Conservation (phyloP, 1,140 invertebrate genomes). For the Pogonognathellus flavescens region DNA sequence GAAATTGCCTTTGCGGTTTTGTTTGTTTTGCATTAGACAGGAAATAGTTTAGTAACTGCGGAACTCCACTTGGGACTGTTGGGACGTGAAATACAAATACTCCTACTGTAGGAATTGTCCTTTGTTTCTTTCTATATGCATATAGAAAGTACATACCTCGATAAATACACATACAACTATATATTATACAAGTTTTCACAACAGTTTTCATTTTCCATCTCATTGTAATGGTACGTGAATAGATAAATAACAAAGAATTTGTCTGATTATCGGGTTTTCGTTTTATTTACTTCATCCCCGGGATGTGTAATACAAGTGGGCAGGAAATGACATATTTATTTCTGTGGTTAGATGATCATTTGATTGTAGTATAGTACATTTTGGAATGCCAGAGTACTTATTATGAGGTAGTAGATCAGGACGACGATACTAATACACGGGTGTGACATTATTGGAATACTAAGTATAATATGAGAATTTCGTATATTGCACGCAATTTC, state of each 20-base stretch:
- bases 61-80: background rate
- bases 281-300: background rate
- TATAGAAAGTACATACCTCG: background rate
- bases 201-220: background rate
- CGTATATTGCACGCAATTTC: constrained; percentile 9
- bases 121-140: background rate
- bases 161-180: background rate
- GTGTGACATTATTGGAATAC: background rate
- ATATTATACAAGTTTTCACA: background rate
- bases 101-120: background rate
- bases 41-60: background rate
- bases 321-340: constrained; percentile 37
- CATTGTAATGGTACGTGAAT: background rate
- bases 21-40: background rate
- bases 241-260: background rate
- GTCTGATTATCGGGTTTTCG: background rate
- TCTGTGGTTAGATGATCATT: constrained; percentile 34
- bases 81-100: background rate
- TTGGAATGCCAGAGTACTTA: background rate
- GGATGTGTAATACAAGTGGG: background rate
- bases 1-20: constrained; percentile 1
- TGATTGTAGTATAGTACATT: background rate
- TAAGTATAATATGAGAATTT: constrained; percentile 14
- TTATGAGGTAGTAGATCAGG: background rate
- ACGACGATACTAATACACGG: background rate